Base-by-base conservation (phyloP, 2,888 invertebrate genomes). In the Cheilosia scutellata region DNA sequence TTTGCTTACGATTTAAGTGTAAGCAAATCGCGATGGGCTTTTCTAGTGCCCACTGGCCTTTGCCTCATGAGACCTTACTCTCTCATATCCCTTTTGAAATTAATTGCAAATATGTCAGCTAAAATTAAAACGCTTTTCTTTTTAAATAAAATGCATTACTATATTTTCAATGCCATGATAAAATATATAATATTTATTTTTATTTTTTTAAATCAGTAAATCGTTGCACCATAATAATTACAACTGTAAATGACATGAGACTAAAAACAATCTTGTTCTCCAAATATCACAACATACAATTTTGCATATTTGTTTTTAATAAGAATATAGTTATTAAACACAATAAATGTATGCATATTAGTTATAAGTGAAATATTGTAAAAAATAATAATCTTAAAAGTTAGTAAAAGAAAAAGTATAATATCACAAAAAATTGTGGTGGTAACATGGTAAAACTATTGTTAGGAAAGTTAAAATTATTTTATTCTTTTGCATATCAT, bases 351-450 rank as follows among this genome's bases (percentile, higher is more conserved):
- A 37, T 11, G 37, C 11, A 11, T 37, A 11, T 37, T 11, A 37
- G 37, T 31, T 49, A 4, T 11, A 29, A 25, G 20, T 13, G 13
- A 51, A 6, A 25, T 49, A 42, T 68, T 53, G 27, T 55, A 31
- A 40, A 40, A 16, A 25, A 33, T n/a, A n/a, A 20, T 60, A 51
- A 33, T 29, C 47, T 57, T 75, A 70, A 49, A 6, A 49, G 47
- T 75, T 57, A 75, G 53, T 58, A 31, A 68, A 78, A 82, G 58
- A 20, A 51, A 49, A 49, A 49, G 11, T 7, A 6, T 49, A 72
- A 83, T 84, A 84, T 84, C 84, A 84, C 84, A 84, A 84, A 53
- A 42, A 60, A 84, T 79, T 75, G 79, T 79, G 84, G 84, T 84
- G 79, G 79, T 84, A 70, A 71, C 2, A 60, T 79, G 70, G 40